Conservation (phyloP, 2,797 vertebrate species). For the Peromyscus attwateri region DNA sequence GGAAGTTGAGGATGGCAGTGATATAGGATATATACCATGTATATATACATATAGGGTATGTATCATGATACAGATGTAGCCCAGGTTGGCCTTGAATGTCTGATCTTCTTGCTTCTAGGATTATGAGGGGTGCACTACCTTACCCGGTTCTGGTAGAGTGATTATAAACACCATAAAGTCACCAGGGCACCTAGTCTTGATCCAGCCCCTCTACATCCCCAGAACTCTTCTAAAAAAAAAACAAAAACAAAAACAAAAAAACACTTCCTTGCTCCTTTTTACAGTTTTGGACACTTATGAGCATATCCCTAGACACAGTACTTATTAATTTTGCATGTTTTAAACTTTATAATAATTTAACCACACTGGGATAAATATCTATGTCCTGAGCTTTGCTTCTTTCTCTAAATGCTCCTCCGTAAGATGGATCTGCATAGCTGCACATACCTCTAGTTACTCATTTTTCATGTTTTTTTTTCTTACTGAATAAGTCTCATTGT, state of each 20-base stretch:
- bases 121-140: neutral
- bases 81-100: neutral
- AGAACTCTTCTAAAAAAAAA: neutral
- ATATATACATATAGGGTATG: neutral
- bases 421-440: neutral
- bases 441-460: neutral
- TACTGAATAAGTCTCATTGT: neutral
- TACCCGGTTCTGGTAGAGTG: neutral
- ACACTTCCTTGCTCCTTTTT: neutral
- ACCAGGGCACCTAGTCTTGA: neutral
- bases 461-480: neutral
- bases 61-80: neutral
- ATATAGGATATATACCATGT: neutral
- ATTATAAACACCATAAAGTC: neutral
- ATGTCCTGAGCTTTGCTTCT: neutral
- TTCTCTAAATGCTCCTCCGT: neutral
- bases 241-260: neutral
- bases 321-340: neutral
- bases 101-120: neutral
- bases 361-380: neutral
- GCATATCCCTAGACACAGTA: neutral
- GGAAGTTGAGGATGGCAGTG: neutral
- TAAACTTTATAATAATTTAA: constrained; percentile 7
- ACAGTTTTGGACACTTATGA: neutral
- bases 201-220: neutral